Evolutionary conservation across 2,113 vertebrate genomes (phyloP).

Genomic region (Albula goreensis): DNA sequence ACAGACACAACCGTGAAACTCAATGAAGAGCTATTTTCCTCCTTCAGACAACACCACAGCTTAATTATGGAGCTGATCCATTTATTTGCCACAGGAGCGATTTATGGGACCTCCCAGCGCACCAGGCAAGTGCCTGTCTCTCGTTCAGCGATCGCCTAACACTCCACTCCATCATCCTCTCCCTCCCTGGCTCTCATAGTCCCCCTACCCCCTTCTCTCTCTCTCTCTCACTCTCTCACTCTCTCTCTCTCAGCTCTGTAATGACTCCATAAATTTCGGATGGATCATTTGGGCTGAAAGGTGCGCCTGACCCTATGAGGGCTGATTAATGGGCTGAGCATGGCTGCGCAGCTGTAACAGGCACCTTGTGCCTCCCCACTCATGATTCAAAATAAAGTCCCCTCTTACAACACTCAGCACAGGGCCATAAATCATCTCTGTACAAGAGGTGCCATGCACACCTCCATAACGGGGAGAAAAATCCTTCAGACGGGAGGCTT

Average conservation of each 20-base stretch:
- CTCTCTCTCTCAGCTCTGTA: not conserved
- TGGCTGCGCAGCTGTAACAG: not conserved
- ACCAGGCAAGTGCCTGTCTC: not conserved
- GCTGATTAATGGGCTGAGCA: not conserved
- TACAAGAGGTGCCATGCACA: not conserved
- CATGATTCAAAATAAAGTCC: not conserved
- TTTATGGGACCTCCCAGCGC: not conserved
- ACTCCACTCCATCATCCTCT: slow-evolving; percentile 17
- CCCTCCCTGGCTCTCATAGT: not conserved
- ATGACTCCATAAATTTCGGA: not conserved
- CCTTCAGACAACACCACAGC: not conserved
- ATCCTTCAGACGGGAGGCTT: not conserved
- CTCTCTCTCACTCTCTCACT: not conserved
- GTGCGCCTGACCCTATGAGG: not conserved
- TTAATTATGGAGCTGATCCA: not conserved
- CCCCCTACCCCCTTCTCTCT: not conserved
- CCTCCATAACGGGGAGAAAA: not conserved
- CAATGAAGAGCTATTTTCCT: not conserved
- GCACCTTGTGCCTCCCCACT: not conserved
- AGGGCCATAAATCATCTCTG: not conserved
- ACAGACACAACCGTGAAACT: not conserved
- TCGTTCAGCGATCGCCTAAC: not conserved
- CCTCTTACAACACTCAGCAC: not conserved
- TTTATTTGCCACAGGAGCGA: not conserved
- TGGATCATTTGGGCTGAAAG: not conserved